Evolutionary conservation across 2,888 invertebrate genomes (phyloP).

Genomic region (Ectobius pallidus): DNA sequence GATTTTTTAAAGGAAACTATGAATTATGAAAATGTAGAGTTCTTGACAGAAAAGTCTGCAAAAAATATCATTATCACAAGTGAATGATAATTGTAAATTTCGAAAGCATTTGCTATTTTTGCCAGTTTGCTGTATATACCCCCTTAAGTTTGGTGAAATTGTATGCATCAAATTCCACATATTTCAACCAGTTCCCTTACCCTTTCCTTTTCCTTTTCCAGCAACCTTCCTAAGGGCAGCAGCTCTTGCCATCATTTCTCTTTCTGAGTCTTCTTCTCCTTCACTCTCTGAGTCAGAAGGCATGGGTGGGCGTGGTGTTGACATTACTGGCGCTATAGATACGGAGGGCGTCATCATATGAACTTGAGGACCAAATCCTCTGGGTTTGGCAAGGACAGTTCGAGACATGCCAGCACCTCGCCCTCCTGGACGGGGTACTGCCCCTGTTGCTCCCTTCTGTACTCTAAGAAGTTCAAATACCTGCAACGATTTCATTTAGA

Average conservation of each 20-base stretch:
- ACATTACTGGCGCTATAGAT: slow-evolving; percentile 58
- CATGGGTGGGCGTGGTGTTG: slow-evolving; percentile 42
- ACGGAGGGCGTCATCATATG: slow-evolving; percentile 59
- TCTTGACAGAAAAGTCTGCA: too few relatives aligned
- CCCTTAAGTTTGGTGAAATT: too few relatives aligned
- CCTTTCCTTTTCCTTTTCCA: slow-evolving; percentile 43
- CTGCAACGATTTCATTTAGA: too few relatives aligned
- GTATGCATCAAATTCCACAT: too few relatives aligned
- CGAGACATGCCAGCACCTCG: slow-evolving; percentile 46
- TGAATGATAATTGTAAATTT: too few relatives aligned
- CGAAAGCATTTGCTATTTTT: too few relatives aligned
- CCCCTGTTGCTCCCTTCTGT: slow-evolving; percentile 50
- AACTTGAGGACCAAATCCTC: slow-evolving; percentile 28
- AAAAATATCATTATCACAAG: too few relatives aligned
- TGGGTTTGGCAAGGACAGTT: slow-evolving; percentile 27
- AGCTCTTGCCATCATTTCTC: slow-evolving; percentile 31
- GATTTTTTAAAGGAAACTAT: too few relatives aligned
- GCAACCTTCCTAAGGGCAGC: slow-evolving; percentile 38
- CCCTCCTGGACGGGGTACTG: slow-evolving; percentile 45
- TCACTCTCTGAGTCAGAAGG: slow-evolving; percentile 38
- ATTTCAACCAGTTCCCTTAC: slow-evolving; percentile 51
- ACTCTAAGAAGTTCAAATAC: slow-evolving; percentile 54
- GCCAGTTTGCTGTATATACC: too few relatives aligned
- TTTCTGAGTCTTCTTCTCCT: slow-evolving; percentile 42
- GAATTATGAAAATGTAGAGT: too few relatives aligned